phyloP scores from a whole-genome alignment of 1,140 invertebrate species.

The Latrodectus geometricus region DNA sequence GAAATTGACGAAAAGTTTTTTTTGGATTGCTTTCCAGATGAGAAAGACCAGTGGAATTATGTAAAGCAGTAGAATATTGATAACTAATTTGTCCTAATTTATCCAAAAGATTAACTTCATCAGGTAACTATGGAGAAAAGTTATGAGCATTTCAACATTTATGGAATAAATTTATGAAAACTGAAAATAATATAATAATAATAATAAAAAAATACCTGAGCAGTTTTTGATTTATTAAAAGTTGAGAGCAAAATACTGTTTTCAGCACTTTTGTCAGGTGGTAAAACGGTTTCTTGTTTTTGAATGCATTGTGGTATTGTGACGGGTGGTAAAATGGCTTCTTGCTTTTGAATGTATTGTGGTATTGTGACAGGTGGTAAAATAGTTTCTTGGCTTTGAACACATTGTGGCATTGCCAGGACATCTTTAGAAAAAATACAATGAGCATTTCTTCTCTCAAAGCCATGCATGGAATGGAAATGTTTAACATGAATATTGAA shows the following conservation, averaged over 20 bases:
- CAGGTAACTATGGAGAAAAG: not conserved
- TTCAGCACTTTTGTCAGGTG: not conserved
- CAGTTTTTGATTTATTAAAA: not conserved
- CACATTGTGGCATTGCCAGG: not conserved
- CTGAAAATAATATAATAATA: not conserved
- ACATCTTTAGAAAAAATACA: slow-evolving; percentile 30
- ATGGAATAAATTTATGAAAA: not conserved
- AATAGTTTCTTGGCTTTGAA: not conserved
- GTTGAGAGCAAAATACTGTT: too few relatives aligned
- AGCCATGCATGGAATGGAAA: not conserved
- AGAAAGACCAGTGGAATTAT: slow-evolving; percentile 28
- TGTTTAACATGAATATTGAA: slow-evolving; percentile 22
- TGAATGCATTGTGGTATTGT: not conserved
- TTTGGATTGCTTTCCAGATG: not conserved
- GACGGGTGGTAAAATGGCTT: not conserved
- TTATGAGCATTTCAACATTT: not conserved
- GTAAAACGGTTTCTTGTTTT: not conserved
- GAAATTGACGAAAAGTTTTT: slow-evolving; percentile 65
- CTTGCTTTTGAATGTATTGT: not conserved
- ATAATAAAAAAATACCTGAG: not conserved
- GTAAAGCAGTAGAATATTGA: slow-evolving; percentile 11
- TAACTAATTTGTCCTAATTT: not conserved
- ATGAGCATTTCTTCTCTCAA: not conserved
- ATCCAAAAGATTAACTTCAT: not conserved
- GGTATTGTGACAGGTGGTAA: not conserved